Evolutionary conservation across 2,113 vertebrate genomes (phyloP), one percentile per base, ranked within the genome.

Genomic region (Helogale parvula): DNA sequence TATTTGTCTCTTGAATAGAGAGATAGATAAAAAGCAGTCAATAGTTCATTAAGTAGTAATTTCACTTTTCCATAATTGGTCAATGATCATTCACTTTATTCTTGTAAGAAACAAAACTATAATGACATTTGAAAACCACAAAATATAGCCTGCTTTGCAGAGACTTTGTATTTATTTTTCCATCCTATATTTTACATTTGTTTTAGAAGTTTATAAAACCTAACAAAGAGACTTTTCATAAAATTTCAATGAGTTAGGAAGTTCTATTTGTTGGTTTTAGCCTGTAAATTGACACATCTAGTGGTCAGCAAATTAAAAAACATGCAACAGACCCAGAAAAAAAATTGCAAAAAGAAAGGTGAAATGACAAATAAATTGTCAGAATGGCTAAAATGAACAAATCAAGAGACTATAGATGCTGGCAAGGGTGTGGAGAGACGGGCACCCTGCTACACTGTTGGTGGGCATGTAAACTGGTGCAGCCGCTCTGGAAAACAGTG

Each of bases 241-340:
- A 72, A 85, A 54, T 74, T 82, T 92, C 50, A 57, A 41, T 86
- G 54, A 90, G 41, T 65, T 90, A 3, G 13, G n/a, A 94, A 71
- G 8, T 74, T 88, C 81, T 94, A 29, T 89, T 88, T 63, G 29
- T 38, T 69, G 81, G 2, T 87, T 83, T 93, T 88, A 71, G 69
- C 33, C 7, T 84, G 68, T 66, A 79, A 90, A 72, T 11, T 86
- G 5, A 10, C 7, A 74, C 52, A 86, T 74, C 19, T 72, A 52
- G 74, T 68, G 68, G 7, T 54, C 19, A 76, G 17, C 87, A 98
- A 77, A 90, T 90, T 87, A 71, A 94, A 91, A 47, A 80, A 79
- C 60, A 72, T 35, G 9, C 15, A 38, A 57, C 83, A 80, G 41
- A 93, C 60, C 5, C 21, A 57, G 90, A 79, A 92, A 81, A 80